Evolutionary conservation across 1,140 invertebrate species (phyloP).

Genomic region (Musca vetustissima): DNA sequence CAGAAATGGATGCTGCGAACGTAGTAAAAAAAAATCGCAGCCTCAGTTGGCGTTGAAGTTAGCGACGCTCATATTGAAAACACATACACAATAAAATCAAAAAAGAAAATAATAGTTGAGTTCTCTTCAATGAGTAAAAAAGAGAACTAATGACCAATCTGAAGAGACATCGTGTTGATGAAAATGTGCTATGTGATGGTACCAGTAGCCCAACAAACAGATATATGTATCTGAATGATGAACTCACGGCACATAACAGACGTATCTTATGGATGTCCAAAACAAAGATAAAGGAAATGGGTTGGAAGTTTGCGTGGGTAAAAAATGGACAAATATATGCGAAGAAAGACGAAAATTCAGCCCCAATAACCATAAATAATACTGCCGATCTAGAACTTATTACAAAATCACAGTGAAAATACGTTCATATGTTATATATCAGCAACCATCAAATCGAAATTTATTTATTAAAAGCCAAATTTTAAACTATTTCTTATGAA

Average conservation of each 20-base stretch:
- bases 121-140: background rate
- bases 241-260: background rate
- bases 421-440: too few species aligned
- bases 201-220: background rate
- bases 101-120: background rate
- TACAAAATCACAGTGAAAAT: too few species aligned
- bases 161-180: background rate
- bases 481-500: too few species aligned
- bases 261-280: background rate
- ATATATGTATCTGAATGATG: background rate
- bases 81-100: background rate
- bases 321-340: background rate
- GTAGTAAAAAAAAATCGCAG: background rate
- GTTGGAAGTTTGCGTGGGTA: background rate
- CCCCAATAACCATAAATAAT: background rate
- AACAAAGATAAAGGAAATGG: background rate
- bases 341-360: background rate
- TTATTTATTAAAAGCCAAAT: too few species aligned
- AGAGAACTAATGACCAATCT: background rate
- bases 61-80: background rate
- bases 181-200: background rate
- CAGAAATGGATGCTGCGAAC: background rate
- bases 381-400: background rate
- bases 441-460: too few species aligned
- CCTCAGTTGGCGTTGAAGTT: background rate